These are phyloP conservation scores for Microctenopoma steveboyesi DNA, from an alignment of 2,797 vertebrate species.

Conservation along the genomic window DNA sequence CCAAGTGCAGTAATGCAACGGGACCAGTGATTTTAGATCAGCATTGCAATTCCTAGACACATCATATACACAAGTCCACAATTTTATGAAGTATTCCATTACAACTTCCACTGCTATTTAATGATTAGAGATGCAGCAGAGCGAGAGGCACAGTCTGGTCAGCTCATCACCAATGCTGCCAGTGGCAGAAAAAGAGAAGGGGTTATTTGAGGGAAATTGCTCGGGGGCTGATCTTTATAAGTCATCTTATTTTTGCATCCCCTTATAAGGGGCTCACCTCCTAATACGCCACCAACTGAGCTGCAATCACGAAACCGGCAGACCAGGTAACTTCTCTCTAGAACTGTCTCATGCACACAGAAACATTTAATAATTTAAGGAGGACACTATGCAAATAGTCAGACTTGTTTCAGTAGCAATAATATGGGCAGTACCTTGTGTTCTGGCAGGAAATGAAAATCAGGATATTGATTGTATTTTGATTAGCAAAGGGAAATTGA, in stretches of 20 bases:
- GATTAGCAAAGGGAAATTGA: neutral
- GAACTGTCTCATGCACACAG: constrained; percentile 35
- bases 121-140: constrained; percentile 58
- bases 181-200: constrained; percentile 46
- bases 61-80: constrained; percentile 36
- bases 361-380: constrained; percentile 31
- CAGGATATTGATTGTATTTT: neutral
- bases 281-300: constrained; percentile 37
- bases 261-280: constrained; percentile 49
- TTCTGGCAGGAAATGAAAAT: neutral
- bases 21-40: constrained; percentile 53
- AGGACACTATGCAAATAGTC: constrained; percentile 37
- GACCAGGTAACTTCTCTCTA: constrained; percentile 20
- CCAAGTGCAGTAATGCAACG: constrained; percentile 35
- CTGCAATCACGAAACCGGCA: constrained; percentile 2
- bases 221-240: constrained; percentile 62
- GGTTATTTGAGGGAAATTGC: constrained; percentile 65
- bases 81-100: constrained; percentile 64
- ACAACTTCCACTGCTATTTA: constrained; percentile 55
- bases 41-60: constrained; percentile 35
- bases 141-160: constrained; percentile 59
- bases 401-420: constrained; percentile 17
- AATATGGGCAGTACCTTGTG: constrained; percentile 15
- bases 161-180: constrained; percentile 62
- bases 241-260: constrained; percentile 65